A percentile compares a stretch with the other conserved stretches of the same genome.
Evolutionary conservation across 1,140 invertebrate genomes (phyloP).

Genomic region (Atta texana): DNA sequence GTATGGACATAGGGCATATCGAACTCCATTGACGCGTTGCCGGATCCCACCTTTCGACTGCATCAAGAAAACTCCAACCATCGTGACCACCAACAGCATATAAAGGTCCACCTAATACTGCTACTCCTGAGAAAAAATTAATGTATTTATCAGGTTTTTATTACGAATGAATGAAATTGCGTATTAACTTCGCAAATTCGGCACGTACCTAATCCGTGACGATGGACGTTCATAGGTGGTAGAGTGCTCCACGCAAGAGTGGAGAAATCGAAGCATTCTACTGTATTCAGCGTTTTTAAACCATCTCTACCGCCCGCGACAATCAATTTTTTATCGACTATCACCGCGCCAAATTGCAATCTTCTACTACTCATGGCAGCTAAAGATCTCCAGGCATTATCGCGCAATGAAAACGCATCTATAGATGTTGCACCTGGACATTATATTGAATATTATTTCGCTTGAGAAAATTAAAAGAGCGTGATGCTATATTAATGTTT

Average conservation of each 20-base stretch:
- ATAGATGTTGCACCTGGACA: slow-evolving; percentile 92
- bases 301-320: slow-evolving; percentile 96
- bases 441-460: slow-evolving; percentile 25
- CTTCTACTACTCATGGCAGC: slow-evolving; percentile 93
- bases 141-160: slow-evolving; percentile 10
- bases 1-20: slow-evolving; percentile 94
- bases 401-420: slow-evolving; percentile 95
- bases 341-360: slow-evolving; percentile 95
- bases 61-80: slow-evolving; percentile 97
- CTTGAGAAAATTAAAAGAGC: slow-evolving; percentile 8
- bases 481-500: slow-evolving; percentile 1
- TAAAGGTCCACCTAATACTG: slow-evolving; percentile 93
- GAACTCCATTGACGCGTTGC: slow-evolving; percentile 94
- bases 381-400: slow-evolving; percentile 92
- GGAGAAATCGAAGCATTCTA: slow-evolving; percentile 94
- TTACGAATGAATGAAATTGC: slow-evolving; percentile 9
- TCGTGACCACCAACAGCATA: slow-evolving; percentile 98
- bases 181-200: neutral
- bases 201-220: slow-evolving; percentile 91
- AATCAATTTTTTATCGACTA: slow-evolving; percentile 94
- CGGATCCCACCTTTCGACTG: slow-evolving; percentile 97
- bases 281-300: slow-evolving; percentile 96
- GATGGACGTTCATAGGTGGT: slow-evolving; percentile 96
- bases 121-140: slow-evolving; percentile 89
- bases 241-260: slow-evolving; percentile 93